These are phyloP conservation scores for Leptoteleia sp. DNA, from an alignment of 1,140 invertebrate genomes.

Conservation along the genomic window DNA sequence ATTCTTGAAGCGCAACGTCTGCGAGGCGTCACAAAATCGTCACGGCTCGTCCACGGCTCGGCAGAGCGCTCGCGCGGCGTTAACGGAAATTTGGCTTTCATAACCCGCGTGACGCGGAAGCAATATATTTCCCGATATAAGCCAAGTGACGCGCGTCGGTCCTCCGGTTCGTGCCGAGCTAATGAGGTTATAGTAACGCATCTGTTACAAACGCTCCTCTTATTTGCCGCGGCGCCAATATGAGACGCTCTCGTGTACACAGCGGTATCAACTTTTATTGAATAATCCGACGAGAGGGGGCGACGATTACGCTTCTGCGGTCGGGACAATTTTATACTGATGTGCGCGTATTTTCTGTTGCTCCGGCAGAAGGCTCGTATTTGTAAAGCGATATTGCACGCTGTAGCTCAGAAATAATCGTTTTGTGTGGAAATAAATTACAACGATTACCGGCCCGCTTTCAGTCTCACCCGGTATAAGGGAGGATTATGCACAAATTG, in stretches of 20 bases:
- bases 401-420: not conserved
- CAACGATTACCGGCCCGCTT: too few species aligned
- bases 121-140: slow-evolving; percentile 65
- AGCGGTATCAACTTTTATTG: slow-evolving; percentile 46
- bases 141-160: slow-evolving; percentile 55
- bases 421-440: slow-evolving; percentile 29
- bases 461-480: too few species aligned
- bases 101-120: slow-evolving; percentile 63
- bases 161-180: slow-evolving; percentile 51
- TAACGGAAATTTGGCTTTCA: slow-evolving; percentile 63
- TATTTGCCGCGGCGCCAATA: slow-evolving; percentile 48
- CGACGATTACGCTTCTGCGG: slow-evolving; percentile 26
- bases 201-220: slow-evolving; percentile 55
- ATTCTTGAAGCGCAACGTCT: slow-evolving; percentile 41
- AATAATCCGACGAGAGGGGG: slow-evolving; percentile 13
- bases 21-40: slow-evolving; percentile 51
- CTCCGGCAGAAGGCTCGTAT: slow-evolving; percentile 7
- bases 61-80: slow-evolving; percentile 42
- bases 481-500: too few species aligned
- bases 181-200: slow-evolving; percentile 66
- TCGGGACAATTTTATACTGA: slow-evolving; percentile 18
- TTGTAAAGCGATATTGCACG: slow-evolving; percentile 24
- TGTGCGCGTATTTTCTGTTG: slow-evolving; percentile 14
- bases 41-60: slow-evolving; percentile 34
- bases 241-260: slow-evolving; percentile 27